Evolutionary conservation across 2,888 invertebrate genomes (phyloP).

Genomic region (Drosophila meridionalis): DNA sequence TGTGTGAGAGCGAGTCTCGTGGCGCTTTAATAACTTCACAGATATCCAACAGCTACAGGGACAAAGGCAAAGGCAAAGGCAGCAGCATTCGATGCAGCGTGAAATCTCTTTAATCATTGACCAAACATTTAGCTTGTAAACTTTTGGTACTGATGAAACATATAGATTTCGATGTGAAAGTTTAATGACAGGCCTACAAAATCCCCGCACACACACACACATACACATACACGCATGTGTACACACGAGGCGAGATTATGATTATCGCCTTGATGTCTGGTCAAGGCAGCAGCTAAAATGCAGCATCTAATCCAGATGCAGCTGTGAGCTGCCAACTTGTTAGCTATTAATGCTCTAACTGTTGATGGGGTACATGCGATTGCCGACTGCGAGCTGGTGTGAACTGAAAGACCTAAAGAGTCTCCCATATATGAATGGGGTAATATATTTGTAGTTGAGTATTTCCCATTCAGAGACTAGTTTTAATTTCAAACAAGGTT

Average conservation of each 20-base stretch:
- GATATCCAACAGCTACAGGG: conserved; percentile 41
- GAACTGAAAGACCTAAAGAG: background rate
- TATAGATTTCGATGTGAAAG: conserved; percentile 76
- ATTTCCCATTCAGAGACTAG: background rate
- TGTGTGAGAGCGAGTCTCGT: conserved; percentile 35
- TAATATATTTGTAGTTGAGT: background rate
- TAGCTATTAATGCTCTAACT: conserved; percentile 33
- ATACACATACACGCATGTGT: background rate
- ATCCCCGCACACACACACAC: conserved; percentile 12
- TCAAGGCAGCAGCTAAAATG: conserved; percentile 49
- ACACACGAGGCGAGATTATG: conserved; percentile 54
- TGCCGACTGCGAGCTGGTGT: background rate
- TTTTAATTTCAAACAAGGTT: background rate
- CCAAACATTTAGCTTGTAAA: conserved; percentile 45
- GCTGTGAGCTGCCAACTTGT: conserved; percentile 62
- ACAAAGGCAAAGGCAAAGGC: conserved; percentile 31
- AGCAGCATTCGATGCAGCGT: conserved; percentile 52
- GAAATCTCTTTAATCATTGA: conserved; percentile 68
- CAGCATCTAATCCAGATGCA: conserved; percentile 69
- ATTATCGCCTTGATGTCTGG: conserved; percentile 66
- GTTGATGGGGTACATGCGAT: conserved; percentile 24
- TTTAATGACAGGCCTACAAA: conserved; percentile 71
- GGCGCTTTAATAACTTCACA: conserved; percentile 71
- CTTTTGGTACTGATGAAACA: conserved; percentile 64
- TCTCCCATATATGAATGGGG: background rate